Evolutionary conservation across 2,113 vertebrate genomes (phyloP), one percentile per base, ranked within the genome.

Genomic region (Pleuronectes platessa): DNA sequence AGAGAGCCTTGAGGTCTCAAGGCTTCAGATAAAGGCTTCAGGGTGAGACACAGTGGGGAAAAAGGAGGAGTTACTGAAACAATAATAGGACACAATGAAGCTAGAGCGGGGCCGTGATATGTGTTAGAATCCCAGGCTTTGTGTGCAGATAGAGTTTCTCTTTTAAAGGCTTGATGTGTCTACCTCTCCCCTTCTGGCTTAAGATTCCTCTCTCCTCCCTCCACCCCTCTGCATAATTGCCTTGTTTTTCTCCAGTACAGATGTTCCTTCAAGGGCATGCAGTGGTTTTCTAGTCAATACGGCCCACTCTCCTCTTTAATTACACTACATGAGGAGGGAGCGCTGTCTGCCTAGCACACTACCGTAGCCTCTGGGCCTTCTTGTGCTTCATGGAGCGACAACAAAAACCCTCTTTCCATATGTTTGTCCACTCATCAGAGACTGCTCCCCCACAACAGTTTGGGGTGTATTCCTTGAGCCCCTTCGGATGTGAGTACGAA

Each of bases 191-290:
- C 79, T 77, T 77, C 81, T 83, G 78, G 79, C 76, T 88, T 75
- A 76, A 88, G 85, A 90, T 85, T 84, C 82, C 82, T 86, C 83
- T 83, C 78, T 82, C 73, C 76, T 84, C 79, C 81, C 81, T 79
- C 86, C 78, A 37, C 83, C 82, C 80, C 66, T 86, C 71, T 79
- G 86, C 88, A 91, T 94, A 94, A 95, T 94, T 95, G 93, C 88
- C 92, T 94, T 95, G 93, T 94, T 95, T 95, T 95, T 93, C 90
- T 92, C 87, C 71, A 82, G 83, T 89, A 86, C 93, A 94, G 94
- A 94, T 94, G 93, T 94, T 94, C 90, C 91, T 94, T 94, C 90
- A 93, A 94, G 93, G 91, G 92, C 91, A 91, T 86, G 82, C 87
- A 90, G 93, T 84, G 90, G 93, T 94, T 94, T 94, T 90, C 84